Percentiles rank a stretch among this genome's conserved stretches.
Evolutionary conservation across 2,888 invertebrate species (phyloP).

Genomic region (Copidosoma aretas): DNA sequence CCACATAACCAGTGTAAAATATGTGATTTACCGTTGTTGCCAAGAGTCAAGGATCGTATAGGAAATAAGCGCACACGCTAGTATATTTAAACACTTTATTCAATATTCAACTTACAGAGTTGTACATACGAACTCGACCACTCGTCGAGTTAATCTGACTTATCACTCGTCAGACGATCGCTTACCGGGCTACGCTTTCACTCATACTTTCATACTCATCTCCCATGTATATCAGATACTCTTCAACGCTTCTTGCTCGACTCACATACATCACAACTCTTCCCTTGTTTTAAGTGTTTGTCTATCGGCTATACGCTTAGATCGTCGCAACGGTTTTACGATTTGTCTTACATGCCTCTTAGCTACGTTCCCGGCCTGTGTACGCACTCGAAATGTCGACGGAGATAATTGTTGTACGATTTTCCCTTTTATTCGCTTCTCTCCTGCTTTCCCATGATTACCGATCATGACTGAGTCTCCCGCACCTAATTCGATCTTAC

Average conservation of each 20-base stretch:
- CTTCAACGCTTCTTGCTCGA: not conserved
- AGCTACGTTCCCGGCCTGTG: not conserved
- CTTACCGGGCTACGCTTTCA: no score
- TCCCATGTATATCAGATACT: not conserved
- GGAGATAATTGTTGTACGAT: constrained; percentile 6
- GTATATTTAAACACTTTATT: no score
- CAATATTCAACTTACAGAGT: no score
- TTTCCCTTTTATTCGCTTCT: not conserved
- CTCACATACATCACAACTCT: constrained; percentile 33
- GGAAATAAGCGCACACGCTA: no score
- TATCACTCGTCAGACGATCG: no score
- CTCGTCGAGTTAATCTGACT: no score
- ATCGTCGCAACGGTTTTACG: no score
- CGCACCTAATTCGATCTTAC: not conserved
- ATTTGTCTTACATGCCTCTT: not conserved
- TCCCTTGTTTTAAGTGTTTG: not conserved
- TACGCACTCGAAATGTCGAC: not conserved
- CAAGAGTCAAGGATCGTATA: no score
- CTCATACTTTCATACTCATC: no score
- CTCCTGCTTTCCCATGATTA: not conserved
- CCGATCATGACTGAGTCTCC: constrained; percentile 4
- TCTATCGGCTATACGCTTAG: not conserved
- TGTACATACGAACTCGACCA: no score
- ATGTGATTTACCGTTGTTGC: no score
- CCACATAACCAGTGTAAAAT: no score